A percentile compares a stretch with the other conserved stretches of the same genome.
Conservation (phyloP, 2,797 vertebrate genomes). For the Malacoctenus gilli region DNA sequence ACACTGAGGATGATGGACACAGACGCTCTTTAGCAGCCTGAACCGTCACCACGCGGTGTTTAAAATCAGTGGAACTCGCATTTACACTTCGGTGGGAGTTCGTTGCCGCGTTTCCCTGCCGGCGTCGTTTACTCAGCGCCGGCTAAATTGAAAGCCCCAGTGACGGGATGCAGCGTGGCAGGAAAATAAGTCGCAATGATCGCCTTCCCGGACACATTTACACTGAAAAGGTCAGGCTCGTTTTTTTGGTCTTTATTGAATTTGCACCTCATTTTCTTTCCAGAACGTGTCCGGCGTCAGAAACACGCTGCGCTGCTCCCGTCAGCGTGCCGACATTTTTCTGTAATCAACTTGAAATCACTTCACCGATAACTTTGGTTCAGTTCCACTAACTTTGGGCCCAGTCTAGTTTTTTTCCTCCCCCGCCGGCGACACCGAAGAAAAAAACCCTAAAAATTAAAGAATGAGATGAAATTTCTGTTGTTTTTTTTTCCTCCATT, state of each 20-base stretch:
- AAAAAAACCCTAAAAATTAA: constrained; percentile 51
- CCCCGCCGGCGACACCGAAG: constrained; percentile 25
- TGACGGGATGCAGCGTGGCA: constrained; percentile 25
- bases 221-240: constrained; percentile 49
- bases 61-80: not conserved
- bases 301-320: constrained; percentile 3
- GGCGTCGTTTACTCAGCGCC: not conserved
- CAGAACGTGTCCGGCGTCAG: constrained; percentile 2
- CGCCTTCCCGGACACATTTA: constrained; percentile 21
- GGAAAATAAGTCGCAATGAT: constrained; percentile 35
- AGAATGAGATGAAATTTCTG: constrained; percentile 19
- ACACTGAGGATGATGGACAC: too few species aligned
- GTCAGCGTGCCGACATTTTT: constrained; percentile 7
- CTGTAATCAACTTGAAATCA: constrained; percentile 48
- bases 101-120: too few species aligned
- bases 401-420: constrained; percentile 31
- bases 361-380: constrained; percentile 27
- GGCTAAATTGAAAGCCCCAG: constrained; percentile 23
- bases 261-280: not conserved
- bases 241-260: constrained; percentile 36
- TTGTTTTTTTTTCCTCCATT: constrained; percentile 44
- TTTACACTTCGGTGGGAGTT: too few species aligned
- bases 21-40: too few species aligned
- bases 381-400: constrained; percentile 23
- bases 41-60: not conserved